phyloP scores from a whole-genome alignment of 2,113 vertebrate genomes.

The Zapornia atra region DNA sequence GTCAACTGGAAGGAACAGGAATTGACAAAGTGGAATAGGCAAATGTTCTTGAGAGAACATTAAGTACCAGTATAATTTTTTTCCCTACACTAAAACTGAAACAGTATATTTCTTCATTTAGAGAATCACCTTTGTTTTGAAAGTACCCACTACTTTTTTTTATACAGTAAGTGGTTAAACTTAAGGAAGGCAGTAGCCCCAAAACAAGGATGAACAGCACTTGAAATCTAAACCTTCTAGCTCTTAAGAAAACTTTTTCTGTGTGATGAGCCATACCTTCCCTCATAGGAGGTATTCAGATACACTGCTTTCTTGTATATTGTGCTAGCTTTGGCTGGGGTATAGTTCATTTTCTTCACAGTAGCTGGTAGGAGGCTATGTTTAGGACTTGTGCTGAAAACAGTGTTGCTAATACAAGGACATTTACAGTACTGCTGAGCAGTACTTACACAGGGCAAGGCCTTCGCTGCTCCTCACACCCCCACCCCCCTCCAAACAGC shows the following conservation, averaged over 20 bases:
- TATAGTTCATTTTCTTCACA: too few relatives aligned
- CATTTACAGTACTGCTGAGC: too few relatives aligned
- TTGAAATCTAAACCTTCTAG: slow-evolving; percentile 42
- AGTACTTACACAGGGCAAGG: too few relatives aligned
- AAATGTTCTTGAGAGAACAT: neutral
- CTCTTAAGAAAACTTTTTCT: neutral
- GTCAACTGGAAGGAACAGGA: neutral
- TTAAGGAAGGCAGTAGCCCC: slow-evolving; percentile 60
- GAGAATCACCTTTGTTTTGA: slow-evolving; percentile 44
- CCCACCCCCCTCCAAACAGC: too few relatives aligned
- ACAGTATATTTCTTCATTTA: slow-evolving; percentile 46
- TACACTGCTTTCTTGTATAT: neutral
- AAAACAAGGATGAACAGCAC: slow-evolving; percentile 63
- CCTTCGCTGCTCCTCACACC: too few relatives aligned
- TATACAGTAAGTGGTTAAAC: slow-evolving; percentile 47
- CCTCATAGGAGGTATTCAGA: neutral
- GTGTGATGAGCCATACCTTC: neutral
- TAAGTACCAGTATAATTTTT: neutral
- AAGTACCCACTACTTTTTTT: neutral
- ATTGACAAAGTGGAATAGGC: neutral
- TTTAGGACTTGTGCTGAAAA: too few relatives aligned
- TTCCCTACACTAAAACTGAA: neutral
- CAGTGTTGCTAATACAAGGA: too few relatives aligned
- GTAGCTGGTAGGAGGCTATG: too few relatives aligned
- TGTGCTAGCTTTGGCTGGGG: too few relatives aligned